Evolutionary conservation across 2,113 vertebrate species (phyloP), one percentile per base, ranked within the genome.

Genomic region (Pterocles gutturalis): DNA sequence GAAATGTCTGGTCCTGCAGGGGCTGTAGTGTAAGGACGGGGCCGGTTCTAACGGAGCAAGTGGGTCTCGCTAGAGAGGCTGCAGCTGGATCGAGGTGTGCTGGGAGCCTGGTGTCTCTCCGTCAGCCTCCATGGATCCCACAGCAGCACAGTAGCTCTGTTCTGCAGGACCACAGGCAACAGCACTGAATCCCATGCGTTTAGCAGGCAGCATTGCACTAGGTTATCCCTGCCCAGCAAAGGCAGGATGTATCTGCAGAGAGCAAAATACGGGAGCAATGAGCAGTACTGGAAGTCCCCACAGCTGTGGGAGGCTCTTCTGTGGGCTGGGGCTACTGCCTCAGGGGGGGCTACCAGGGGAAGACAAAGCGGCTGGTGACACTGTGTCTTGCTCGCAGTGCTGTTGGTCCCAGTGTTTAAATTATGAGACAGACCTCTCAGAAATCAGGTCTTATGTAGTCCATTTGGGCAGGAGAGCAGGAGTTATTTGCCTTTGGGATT

Each of bases 101-200:
- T 62, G 51, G 21, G 36, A 78, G 25, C 41, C 1, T 1, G 14
- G 22, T 7, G 53, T 51, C 51, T 71, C 17, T 73, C 17, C 36
- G 20, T 69, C 41, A 64, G 41, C 49, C 24, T 25, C 58, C 0
- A 0, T 38, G 36, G 51, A 38, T 79, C 61, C 36, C 51, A 17
- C 18, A 46, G 24, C 55, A 83, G 29, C 0, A 0, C 57, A 53
- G 71, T 0, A 2, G 11, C 48, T 88, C 80, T 0, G 0, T 66
- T 87, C 41, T 79, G 83, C 46, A 64, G 46, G 36, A 53, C 11
- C 34, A 45, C 3, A 62, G 41, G 17, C 43, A 62, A 6, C 33
- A 51, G 64, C 60, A 38, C 29, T 0, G 1, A 58, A 34, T 8
- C 11, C 41, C 2, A 1, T n/a, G 58, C 1, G 1, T 83, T 77